Conservation (phyloP, 2,888 invertebrate genomes). For the Thyatira batis region DNA sequence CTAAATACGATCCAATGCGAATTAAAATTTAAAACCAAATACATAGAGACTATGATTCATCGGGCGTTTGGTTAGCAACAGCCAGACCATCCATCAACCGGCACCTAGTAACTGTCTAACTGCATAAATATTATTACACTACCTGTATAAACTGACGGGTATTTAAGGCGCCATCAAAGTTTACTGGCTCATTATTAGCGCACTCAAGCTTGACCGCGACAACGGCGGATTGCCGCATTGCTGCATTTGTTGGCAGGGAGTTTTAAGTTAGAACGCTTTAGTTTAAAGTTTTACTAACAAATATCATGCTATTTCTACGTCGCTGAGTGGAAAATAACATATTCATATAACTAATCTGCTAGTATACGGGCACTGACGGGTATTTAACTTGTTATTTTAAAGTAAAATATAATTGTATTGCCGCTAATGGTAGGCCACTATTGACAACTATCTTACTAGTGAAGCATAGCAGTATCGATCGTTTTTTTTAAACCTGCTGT, state of each 20-base stretch:
- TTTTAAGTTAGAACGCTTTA: neutral
- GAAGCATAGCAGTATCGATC: too few relatives aligned
- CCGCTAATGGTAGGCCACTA: too few relatives aligned
- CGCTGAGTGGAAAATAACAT: neutral
- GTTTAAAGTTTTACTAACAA: neutral
- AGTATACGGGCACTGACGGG: too few relatives aligned
- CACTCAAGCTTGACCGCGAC: slow-evolving; percentile 42
- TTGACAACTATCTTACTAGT: too few relatives aligned
- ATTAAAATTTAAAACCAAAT: neutral
- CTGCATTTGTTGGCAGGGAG: neutral
- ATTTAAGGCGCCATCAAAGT: slow-evolving; percentile 46
- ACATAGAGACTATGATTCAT: slow-evolving; percentile 18
- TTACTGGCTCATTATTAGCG: slow-evolving; percentile 47
- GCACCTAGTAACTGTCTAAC: slow-evolving; percentile 35
- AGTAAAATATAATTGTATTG: too few relatives aligned
- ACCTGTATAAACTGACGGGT: slow-evolving; percentile 22
- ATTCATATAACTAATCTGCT: slow-evolving; percentile 13
- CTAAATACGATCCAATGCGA: too few relatives aligned
- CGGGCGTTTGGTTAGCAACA: slow-evolving; percentile 17
- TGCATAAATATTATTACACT: slow-evolving; percentile 4
- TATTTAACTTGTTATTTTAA: too few relatives aligned
- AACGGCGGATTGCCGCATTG: slow-evolving; percentile 1
- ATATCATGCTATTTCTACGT: neutral
- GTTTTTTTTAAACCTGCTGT: too few relatives aligned
- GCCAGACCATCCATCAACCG: slow-evolving; percentile 9